Evolutionary conservation across 2,113 vertebrate genomes (phyloP).

Genomic region (Alexandromys fortis): DNA sequence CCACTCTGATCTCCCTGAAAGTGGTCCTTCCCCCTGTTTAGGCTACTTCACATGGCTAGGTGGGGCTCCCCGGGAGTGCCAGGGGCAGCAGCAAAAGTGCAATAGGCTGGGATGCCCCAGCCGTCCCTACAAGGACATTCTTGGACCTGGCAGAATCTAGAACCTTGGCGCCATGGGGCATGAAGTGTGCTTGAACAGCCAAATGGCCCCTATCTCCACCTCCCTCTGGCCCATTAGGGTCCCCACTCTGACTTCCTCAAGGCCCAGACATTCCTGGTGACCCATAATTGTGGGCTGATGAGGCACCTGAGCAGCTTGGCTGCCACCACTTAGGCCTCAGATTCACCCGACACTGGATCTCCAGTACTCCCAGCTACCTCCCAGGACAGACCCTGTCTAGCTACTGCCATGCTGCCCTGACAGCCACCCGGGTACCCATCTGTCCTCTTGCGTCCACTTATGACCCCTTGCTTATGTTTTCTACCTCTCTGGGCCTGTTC

Average conservation of each 20-base stretch:
- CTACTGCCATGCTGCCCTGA: constrained; percentile 40
- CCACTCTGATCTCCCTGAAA: neutral
- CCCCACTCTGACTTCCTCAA: neutral
- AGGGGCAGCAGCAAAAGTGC: constrained; percentile 14
- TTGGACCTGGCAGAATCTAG: neutral
- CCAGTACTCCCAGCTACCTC: constrained; percentile 76
- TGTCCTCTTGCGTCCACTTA: neutral
- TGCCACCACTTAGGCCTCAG: neutral
- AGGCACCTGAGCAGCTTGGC: neutral
- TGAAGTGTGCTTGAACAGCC: neutral
- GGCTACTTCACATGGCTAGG: neutral
- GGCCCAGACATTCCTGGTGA: neutral
- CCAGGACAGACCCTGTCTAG: constrained; percentile 66
- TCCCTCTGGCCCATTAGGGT: neutral
- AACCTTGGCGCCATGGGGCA: neutral
- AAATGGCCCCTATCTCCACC: neutral
- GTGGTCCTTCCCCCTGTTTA: neutral
- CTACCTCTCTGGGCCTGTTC: constrained; percentile 70
- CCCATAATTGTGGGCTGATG: constrained; percentile 20
- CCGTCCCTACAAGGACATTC: neutral
- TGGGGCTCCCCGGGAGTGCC: neutral
- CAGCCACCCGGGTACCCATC: neutral
- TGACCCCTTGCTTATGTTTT: constrained; percentile 48
- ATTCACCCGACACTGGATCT: constrained; percentile 69
- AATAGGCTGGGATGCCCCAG: neutral